Base-by-base conservation (phyloP, 1,140 invertebrate genomes). In the Orchesella cincta region DNA sequence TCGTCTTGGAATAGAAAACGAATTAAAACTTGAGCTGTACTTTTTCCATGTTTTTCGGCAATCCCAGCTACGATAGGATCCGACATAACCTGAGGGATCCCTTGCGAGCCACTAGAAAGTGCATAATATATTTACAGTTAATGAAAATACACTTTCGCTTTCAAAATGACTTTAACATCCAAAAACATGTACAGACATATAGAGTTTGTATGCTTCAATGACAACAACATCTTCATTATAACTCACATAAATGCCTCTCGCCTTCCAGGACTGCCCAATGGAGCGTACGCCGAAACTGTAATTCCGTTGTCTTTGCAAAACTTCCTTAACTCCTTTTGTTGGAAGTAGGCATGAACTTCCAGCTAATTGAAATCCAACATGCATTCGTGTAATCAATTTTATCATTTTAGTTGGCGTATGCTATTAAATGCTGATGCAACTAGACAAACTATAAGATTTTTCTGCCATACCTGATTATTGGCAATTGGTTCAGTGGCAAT, bases 11-110 rank as follows among this genome's bases (percentile, higher is more conserved):
- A 83, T 64, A 92, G 87, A 85, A 92, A 93, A 46, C 92, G 88
- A 0, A 97, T 84, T 57, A 96, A 86, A 62, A 97, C 86, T 86
- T 96, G 93, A 1, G 92, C 93, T 3, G 92, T 85, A 0, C 90
- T 90, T 85, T 92, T 93, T 2, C 87, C 86, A 83, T 93, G 88
- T 26, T 88, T 88, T 2, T 88, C 82, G 0, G 93, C 91, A 36
- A 96, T 90, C 80, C 89, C 85, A 78, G 87, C 84, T 3, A 95
- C 89, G 18, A 89, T 87, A 0, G 89, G 88, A 80, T 93, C 89
- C 33, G 89, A 87, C 54, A 94, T 79, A 64, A 78, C 64, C 2
- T 28, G 54, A 5, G 74, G 72, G 29, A 51, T 57, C 5, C 39
- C 36, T 8, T 62, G 23, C 8, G 20, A 20, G 34, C 52, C 71